phyloP scores from a whole-genome alignment of 2,797 vertebrate species.

The Clarias laeviceps region DNA sequence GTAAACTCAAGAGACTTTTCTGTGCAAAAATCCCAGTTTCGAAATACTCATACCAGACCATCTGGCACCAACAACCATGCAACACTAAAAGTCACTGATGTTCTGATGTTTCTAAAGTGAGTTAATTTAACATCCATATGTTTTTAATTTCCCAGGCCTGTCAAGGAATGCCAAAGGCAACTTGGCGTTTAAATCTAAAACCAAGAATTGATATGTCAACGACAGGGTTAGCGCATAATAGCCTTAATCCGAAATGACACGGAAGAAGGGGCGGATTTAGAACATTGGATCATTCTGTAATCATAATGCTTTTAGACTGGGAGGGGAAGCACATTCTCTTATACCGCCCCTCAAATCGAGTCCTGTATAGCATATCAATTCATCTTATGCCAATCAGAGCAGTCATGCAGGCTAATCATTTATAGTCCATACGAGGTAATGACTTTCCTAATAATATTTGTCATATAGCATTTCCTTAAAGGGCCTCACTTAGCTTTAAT shows the following conservation, averaged over 20 bases:
- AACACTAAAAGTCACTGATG: not conserved
- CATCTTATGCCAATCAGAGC: conserved; percentile 12
- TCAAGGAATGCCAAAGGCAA: not conserved
- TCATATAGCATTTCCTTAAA: conserved; percentile 31
- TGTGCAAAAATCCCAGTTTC: not conserved
- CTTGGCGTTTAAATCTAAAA: not conserved
- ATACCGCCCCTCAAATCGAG: not conserved
- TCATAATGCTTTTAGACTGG: not conserved
- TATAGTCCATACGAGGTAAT: conserved; percentile 13
- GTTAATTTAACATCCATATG: not conserved
- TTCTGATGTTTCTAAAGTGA: not conserved
- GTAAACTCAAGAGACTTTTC: not conserved
- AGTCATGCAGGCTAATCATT: conserved; percentile 4
- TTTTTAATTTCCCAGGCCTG: not conserved
- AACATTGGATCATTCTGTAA: not conserved
- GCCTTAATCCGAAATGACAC: not conserved
- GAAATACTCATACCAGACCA: conserved; percentile 1
- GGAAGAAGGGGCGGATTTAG: not conserved
- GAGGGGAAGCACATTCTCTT: not conserved
- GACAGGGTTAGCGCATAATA: not conserved
- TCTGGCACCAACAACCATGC: not conserved
- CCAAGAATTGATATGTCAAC: not conserved
- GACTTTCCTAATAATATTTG: conserved; percentile 22
- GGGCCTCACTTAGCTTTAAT: conserved; percentile 11
- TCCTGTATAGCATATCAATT: conserved; percentile 1